Base-by-base conservation (phyloP, 2,888 invertebrate species). In the Cephus pulcher region DNA sequence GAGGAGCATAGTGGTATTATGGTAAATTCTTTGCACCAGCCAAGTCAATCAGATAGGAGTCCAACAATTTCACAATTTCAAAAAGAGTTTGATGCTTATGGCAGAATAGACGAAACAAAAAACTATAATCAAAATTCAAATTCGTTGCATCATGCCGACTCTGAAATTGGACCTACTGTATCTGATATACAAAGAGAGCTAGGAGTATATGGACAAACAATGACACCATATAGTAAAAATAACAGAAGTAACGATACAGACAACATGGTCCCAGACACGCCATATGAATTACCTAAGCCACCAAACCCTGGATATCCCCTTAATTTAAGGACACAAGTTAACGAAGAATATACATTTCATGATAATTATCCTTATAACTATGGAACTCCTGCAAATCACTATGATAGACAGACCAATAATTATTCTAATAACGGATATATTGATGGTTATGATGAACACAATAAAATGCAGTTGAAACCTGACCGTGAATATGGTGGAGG, bases 331-430 rank as follows among this genome's bases (percentile, higher is more conserved):
- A 73, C 81, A 4, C 86, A 83, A 40, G 76, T 80, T 12, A 82
- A 85, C 12, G 86, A 87, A 15, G 85, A 82, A 11, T 85, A 83
- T 78, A 85, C 85, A 3, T 85, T 86, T 73, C 80, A 85, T 32
- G 88, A 88, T 33, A 85, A 84, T 84, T 89, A 88, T 83, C 84
- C 86, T 1, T 85, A 84, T 34, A 87, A 87, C 83, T 89, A 86
- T 80, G 86, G 89, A 30, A 91, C 90, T 11, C 90, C 90, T 12
- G 79, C 89, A 15, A 90, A 89, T 87, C 90, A 89, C 81, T 91
- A 86, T 56, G 86, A 87, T 75, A 82, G 77, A 33, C 86, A 85
- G 56, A 79, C 73, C 12, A 86, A 88, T 76, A 83, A 83, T 79
- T 87, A 86, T 40, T 74, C 83, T 6, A 89, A 88, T 79, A 90